Evolutionary conservation across 2,797 vertebrate genomes (phyloP), one percentile per base, ranked within the genome.

Genomic region (Sphenodon punctatus): DNA sequence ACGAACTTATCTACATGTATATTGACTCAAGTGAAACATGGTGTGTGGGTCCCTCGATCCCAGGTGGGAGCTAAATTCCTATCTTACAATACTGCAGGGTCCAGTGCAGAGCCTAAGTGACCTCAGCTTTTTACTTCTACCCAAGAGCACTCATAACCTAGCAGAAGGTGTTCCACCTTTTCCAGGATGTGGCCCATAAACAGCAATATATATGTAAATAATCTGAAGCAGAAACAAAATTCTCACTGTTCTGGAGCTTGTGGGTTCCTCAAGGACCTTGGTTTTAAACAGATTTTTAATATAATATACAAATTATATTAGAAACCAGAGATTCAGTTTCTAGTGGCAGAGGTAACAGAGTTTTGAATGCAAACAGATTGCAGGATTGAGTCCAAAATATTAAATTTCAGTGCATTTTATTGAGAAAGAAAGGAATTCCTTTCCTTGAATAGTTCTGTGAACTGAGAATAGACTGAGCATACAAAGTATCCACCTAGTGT

Each of bases 231-330:
- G n/a, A n/a, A n/a, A n/a, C n/a, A n/a, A n/a, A n/a, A n/a, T n/a
- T n/a, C n/a, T n/a, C n/a, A n/a, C n/a, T n/a, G n/a, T n/a, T n/a
- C n/a, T n/a, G n/a, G n/a, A n/a, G n/a, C n/a, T n/a, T n/a, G n/a
- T n/a, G n/a, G n/a, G n/a, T n/a, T n/a, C n/a, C n/a, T n/a, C n/a
- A n/a, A n/a, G n/a, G n/a, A n/a, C n/a, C n/a, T n/a, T n/a, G n/a
- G n/a, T n/a, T n/a, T n/a, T n/a, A n/a, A n/a, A n/a, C n/a, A n/a
- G n/a, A n/a, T n/a, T n/a, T n/a, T n/a, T n/a, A n/a, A n/a, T n/a
- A n/a, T n/a, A n/a, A n/a, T 64, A 77, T 67, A 77, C 89, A 75
- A 79, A 84, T 75, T 86, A 34, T n/a, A 51, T 79, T 79, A 67
- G 71, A 80, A 84, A 65, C 36, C 58, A 58, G 32, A 23, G 0